Evolutionary conservation across 1,140 invertebrate species (phyloP).

Genomic region (Zophobas morio): DNA sequence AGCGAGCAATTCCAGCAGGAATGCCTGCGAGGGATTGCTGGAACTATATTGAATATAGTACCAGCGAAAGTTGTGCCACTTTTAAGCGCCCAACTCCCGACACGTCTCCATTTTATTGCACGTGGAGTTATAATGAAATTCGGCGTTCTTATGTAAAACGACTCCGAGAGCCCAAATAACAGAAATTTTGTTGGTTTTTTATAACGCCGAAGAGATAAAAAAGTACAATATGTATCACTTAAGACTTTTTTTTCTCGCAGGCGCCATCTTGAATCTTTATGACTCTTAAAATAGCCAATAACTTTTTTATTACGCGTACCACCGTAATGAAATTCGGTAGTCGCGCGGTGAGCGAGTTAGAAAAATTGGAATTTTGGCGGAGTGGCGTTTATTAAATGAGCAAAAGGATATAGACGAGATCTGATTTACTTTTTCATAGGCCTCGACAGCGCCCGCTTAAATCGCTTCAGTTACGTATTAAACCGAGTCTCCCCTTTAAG

Average conservation of each 20-base stretch:
- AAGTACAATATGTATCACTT: slow-evolving; percentile 25
- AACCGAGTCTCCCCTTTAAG: no score
- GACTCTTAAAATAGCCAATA: slow-evolving; percentile 34
- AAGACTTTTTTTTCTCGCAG: slow-evolving; percentile 7
- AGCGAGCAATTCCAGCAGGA: slow-evolving; percentile 11
- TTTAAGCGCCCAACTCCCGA: neutral
- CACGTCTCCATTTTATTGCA: slow-evolving; percentile 33
- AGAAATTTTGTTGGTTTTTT: slow-evolving; percentile 16
- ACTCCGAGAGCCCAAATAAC: neutral
- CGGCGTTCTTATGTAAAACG: slow-evolving; percentile 27
- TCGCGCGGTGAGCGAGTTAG: no score
- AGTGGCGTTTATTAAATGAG: no score
- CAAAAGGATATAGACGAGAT: no score
- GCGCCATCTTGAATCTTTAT: slow-evolving; percentile 20
- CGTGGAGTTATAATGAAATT: slow-evolving; percentile 24
- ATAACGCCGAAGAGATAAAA: slow-evolving; percentile 11
- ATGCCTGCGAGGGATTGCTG: neutral
- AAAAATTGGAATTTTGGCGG: no score
- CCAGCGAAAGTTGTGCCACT: slow-evolving; percentile 3
- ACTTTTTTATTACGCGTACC: slow-evolving; percentile 32
- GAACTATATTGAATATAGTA: slow-evolving; percentile 15
- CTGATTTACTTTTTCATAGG: no score
- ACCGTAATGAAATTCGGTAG: slow-evolving; percentile 25
- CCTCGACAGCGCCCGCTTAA: no score
- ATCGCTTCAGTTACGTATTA: no score